Conservation (phyloP, 2,797 vertebrate genomes). For the Gambusia yucatana region DNA sequence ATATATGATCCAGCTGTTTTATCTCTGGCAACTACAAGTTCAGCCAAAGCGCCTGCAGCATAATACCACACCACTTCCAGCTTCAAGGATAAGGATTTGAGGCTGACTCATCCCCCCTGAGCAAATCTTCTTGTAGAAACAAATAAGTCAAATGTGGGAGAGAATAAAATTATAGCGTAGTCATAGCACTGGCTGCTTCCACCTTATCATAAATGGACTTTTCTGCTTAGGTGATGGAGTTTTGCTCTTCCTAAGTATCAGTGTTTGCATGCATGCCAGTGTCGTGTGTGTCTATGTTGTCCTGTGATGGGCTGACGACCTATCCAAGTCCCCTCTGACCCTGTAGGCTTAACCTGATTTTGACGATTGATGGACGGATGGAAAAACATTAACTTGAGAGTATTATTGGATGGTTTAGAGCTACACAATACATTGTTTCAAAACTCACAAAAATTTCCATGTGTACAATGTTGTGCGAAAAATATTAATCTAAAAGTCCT, state of each 20-base stretch:
- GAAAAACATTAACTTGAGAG: not conserved
- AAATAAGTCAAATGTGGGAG: slow-evolving; percentile 8
- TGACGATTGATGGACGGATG: not conserved
- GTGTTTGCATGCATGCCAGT: not conserved
- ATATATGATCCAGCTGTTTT: slow-evolving; percentile 43
- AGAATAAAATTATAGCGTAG: not conserved
- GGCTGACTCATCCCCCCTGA: not conserved
- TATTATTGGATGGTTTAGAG: not conserved
- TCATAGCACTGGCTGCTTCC: not conserved
- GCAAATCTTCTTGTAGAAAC: slow-evolving; percentile 11
- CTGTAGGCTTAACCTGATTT: not conserved
- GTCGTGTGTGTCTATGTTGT: not conserved
- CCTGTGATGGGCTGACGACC: not conserved
- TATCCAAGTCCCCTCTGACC: not conserved
- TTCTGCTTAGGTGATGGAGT: not conserved
- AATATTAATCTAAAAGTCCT: not conserved
- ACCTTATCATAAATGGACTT: not conserved
- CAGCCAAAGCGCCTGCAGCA: slow-evolving; percentile 33
- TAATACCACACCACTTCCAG: slow-evolving; percentile 12
- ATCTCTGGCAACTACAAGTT: slow-evolving; percentile 31
- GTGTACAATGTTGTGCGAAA: not conserved
- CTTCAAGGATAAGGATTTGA: slow-evolving; percentile 16
- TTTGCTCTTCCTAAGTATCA: not conserved
- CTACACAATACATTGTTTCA: not conserved
- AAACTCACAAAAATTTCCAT: not conserved